A percentile compares a stretch with the other conserved stretches of the same genome.
Evolutionary conservation across 2,888 invertebrate species (phyloP).

Genomic region (Mimumesa dahlbomi): DNA sequence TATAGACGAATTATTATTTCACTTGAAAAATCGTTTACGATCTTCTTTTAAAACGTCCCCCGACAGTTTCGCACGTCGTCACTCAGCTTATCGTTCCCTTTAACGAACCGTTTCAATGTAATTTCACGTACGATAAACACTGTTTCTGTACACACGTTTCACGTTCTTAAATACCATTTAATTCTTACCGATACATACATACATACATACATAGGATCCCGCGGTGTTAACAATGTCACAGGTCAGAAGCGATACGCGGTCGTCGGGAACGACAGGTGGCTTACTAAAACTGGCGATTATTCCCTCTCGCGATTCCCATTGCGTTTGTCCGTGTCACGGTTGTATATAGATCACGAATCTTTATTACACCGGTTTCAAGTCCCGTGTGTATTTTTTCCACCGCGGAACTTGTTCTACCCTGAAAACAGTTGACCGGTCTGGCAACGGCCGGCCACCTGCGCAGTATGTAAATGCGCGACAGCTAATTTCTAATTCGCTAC

Average conservation of each 20-base stretch:
- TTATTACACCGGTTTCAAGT: conserved; percentile 51
- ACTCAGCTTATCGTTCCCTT: too few species aligned
- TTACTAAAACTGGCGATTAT: conserved; percentile 4
- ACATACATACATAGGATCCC: too few species aligned
- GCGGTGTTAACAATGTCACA: too few species aligned
- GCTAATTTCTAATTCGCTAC: conserved; percentile 65
- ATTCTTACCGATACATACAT: too few species aligned
- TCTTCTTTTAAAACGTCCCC: too few species aligned
- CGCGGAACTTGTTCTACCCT: conserved; percentile 69
- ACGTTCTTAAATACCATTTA: too few species aligned
- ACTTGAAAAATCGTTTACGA: too few species aligned
- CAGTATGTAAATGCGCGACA: conserved; percentile 59
- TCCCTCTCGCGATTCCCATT: not conserved
- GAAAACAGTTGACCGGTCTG: conserved; percentile 58
- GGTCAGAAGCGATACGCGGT: not conserved
- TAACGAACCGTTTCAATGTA: too few species aligned
- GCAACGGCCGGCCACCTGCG: conserved; percentile 59
- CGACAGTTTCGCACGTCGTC: too few species aligned
- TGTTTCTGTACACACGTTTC: too few species aligned
- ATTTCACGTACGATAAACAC: too few species aligned
- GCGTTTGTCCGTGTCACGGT: conserved; percentile 31
- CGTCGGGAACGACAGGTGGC: conserved; percentile 22
- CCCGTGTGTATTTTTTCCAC: conserved; percentile 37
- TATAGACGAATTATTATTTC: too few species aligned
- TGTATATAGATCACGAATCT: conserved; percentile 48